phyloP scores from a whole-genome alignment of 2,113 vertebrate species.

The Pseudorectes ferrugineus region DNA sequence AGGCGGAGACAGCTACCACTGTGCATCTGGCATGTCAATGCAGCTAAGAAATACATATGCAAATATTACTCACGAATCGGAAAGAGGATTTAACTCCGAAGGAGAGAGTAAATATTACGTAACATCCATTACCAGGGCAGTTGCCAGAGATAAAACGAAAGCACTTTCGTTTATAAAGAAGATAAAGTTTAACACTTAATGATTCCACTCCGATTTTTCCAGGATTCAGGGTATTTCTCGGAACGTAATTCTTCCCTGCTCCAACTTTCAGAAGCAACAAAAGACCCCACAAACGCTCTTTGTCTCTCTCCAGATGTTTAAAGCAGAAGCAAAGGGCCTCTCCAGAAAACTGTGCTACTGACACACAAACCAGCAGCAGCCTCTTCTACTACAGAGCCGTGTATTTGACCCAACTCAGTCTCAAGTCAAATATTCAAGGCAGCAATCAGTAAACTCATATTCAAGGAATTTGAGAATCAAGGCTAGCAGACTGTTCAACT shows the following conservation, averaged over 20 bases:
- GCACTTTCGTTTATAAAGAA: background rate
- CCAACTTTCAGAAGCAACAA: background rate
- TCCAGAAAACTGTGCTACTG: background rate
- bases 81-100: background rate
- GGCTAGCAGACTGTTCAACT: background rate
- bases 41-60: background rate
- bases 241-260: background rate
- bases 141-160: background rate
- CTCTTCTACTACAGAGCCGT: background rate
- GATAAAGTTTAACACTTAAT: background rate
- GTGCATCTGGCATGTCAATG: background rate
- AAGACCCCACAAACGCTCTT: background rate
- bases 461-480: background rate
- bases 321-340: background rate
- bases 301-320: conserved; percentile 17
- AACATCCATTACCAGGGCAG: background rate
- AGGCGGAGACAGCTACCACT: background rate
- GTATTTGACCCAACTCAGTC: background rate
- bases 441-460: background rate
- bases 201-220: background rate
- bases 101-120: background rate
- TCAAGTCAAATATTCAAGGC: background rate
- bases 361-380: background rate
- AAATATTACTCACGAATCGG: background rate
- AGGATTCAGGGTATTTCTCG: background rate